A percentile compares a stretch with the other conserved stretches of the same genome.
Evolutionary conservation across 2,888 invertebrate genomes (phyloP).

Genomic region (Rotaria magnacalcarata): DNA sequence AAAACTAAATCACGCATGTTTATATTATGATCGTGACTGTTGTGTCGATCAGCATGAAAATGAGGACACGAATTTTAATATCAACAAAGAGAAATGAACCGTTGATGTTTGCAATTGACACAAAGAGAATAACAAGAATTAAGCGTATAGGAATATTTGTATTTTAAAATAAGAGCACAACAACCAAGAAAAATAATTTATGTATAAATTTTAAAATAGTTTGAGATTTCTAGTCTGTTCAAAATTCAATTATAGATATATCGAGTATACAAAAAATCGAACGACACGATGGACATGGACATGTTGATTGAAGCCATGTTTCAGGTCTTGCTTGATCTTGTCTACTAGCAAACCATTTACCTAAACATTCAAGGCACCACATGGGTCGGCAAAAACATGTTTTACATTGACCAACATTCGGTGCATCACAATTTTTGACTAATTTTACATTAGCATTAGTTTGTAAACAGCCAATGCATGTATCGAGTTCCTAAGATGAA

Average conservation of each 20-base stretch:
- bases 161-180: too few relatives aligned
- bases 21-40: background rate
- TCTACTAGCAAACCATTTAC: conserved; percentile 71
- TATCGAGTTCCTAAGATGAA: conserved; percentile 67
- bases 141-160: too few relatives aligned
- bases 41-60: too few relatives aligned
- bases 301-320: conserved; percentile 75
- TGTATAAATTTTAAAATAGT: background rate
- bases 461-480: conserved; percentile 84
- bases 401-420: conserved; percentile 60
- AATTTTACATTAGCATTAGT: conserved; percentile 74
- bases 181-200: background rate
- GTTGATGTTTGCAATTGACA: too few relatives aligned
- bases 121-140: too few relatives aligned
- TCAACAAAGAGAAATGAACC: too few relatives aligned
- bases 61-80: too few relatives aligned
- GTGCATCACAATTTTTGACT: conserved; percentile 66
- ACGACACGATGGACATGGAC: conserved; percentile 81
- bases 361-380: conserved; percentile 70
- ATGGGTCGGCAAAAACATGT: conserved; percentile 75
- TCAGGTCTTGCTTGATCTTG: conserved; percentile 70
- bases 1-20: background rate
- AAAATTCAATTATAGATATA: conserved; percentile 48
- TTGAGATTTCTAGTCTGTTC: background rate
- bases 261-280: conserved; percentile 78